Evolutionary conservation across 2,888 invertebrate genomes (phyloP), one percentile per base, ranked within the genome.

Genomic region (Masnerella sp.): DNA sequence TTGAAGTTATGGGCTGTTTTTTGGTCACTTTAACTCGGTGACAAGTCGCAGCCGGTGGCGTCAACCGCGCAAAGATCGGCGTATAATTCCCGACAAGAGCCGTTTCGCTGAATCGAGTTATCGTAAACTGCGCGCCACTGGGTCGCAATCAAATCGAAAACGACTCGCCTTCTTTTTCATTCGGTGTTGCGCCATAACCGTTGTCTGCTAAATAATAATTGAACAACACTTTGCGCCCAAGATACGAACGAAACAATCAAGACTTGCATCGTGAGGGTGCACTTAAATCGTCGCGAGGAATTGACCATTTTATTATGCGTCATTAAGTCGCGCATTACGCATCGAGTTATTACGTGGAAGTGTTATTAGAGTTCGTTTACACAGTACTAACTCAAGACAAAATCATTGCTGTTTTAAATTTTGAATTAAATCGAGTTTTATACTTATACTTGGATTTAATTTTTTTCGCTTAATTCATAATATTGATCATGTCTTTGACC

Each of bases 111-210:
- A 68, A 49, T 76, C 77, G 70, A 74, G 69, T 70, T 77, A 76
- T 80, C 81, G 78, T 80, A 81, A 82, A 82, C 72, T 75, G 75
- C 77, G 75, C 73, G 74, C 75, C 77, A 68, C 71, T 76, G 59
- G 76, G 77, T 80, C 76, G 79, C 77, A 79, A 79, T 80, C 79
- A 78, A 80, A 80, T 79, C 74, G 77, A 80, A 79, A 77, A 75
- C 58, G 75, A 67, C 75, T 69, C 56, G 51, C 18, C 49, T 52
- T 65, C 45, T 42, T 64, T 70, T 62, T 28, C 56, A 62, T 70
- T 62, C 56, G 47, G 28, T 30, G 62, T 18, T 42, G 30, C 12
- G 62, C 47, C 22, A 54, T 54, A 54, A 69, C 54, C 54, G 17
- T 61, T 61, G 52, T 54, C 54, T 54, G 36, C 28, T 42, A n/a